Percentiles rank a stretch among this genome's conserved stretches.
phyloP scores from a whole-genome alignment of 2,888 invertebrate genomes.

The Holacanthella duospinosa region DNA sequence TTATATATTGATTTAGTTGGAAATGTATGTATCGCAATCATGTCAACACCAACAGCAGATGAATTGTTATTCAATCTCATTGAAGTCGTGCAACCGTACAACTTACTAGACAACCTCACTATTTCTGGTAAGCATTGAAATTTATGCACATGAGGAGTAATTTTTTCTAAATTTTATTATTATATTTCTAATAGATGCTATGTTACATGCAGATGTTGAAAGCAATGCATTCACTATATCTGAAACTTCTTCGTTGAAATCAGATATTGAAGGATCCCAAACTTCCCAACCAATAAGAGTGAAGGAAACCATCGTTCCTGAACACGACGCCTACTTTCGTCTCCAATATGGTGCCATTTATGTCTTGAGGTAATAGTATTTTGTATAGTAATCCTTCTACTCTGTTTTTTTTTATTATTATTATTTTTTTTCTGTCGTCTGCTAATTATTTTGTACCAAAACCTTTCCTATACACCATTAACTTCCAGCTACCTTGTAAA shows the following conservation, averaged over 20 bases:
- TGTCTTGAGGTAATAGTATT: background rate
- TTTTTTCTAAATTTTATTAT: no score
- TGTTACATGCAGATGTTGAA: no score
- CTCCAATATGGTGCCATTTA: constrained; percentile 11
- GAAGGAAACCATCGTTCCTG: background rate
- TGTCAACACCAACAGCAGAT: constrained; percentile 23
- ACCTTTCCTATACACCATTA: background rate
- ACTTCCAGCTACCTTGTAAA: constrained; percentile 24
- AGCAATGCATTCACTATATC: no score
- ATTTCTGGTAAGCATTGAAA: constrained; percentile 12
- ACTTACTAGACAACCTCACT: constrained; percentile 7
- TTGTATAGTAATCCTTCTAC: background rate
- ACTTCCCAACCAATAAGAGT: no score
- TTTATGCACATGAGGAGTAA: constrained; percentile 16
- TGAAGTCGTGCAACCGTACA: constrained; percentile 15
- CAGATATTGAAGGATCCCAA: no score
- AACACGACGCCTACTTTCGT: constrained; percentile 10
- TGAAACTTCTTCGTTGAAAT: no score
- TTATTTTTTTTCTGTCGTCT: no score
- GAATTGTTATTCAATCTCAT: constrained; percentile 23
- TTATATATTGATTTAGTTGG: no score
- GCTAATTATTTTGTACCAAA: no score
- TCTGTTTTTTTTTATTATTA: no score
- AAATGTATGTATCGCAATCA: constrained; percentile 24
- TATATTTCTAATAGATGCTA: no score